Evolutionary conservation across 2,797 vertebrate species (phyloP).

Genomic region (Arctocebus calabarensis): DNA sequence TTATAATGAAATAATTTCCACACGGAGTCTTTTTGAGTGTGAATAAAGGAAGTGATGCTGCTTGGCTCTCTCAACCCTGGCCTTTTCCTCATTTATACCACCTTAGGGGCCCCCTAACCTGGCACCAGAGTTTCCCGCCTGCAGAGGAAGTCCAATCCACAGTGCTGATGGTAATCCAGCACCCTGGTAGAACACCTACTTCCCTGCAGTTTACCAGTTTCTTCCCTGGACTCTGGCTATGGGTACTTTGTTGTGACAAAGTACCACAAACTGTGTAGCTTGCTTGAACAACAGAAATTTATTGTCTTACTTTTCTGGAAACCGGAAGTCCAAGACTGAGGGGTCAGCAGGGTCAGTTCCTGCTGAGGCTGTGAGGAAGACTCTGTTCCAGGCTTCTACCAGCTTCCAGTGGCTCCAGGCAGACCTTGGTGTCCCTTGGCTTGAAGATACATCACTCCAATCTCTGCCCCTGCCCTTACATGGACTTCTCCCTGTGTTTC

Average conservation of each 20-base stretch:
- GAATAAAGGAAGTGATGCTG: neutral
- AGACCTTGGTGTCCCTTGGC: too few species aligned
- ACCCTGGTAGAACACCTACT: neutral
- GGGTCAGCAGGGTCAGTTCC: neutral
- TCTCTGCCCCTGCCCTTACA: neutral
- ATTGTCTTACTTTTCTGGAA: too few species aligned
- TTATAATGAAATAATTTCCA: neutral
- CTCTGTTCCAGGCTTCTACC: neutral
- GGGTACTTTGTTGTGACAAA: neutral
- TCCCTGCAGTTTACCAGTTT: neutral
- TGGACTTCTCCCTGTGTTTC: too few species aligned
- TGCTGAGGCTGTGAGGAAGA: neutral
- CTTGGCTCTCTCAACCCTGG: neutral
- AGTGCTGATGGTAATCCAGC: too few species aligned
- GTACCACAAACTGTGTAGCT: neutral
- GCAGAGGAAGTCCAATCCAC: fast-evolving
- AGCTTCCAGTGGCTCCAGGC: neutral
- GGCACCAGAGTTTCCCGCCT: fast-evolving
- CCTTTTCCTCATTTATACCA: fast-evolving
- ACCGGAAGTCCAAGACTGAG: too few species aligned
- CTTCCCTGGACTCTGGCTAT: neutral
- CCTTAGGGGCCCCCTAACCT: fast-evolving
- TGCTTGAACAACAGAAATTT: fast-evolving
- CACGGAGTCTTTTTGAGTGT: neutral
- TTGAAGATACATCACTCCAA: neutral